Base-by-base conservation (phyloP, 2,888 invertebrate species). In the Torymus tubicola region DNA sequence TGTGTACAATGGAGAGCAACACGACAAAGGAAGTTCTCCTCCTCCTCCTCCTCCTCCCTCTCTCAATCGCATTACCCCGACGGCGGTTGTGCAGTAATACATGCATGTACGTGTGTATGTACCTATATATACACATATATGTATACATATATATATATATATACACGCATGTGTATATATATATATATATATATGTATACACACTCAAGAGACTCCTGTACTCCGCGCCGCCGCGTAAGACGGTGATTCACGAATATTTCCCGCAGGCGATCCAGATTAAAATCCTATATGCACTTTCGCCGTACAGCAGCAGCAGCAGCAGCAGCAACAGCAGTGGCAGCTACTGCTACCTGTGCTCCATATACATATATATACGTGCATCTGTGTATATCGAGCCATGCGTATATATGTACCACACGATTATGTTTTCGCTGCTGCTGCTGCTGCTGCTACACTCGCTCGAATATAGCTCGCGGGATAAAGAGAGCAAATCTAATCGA, bases 251-350 rank as follows among this genome's bases (percentile, higher is more conserved):
- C 70, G 64, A 70, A 71, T 67, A 63, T 52, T 65, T 55, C 60
- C 75, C 70, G 24, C 24, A 50, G 61, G 75, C 70, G 71, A 75
- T 75, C 12, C 60, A 55, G 74, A 80, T 80, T 80, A 75, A 70
- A 70, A 80, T 74, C 74, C 69, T 50, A 61, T 63, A 12, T 57
- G 50, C 63, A 74, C 69, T 79, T 68, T 69, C 64, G 74, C 31
- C 31, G 31, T 31, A 8, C 4, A 31, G 31, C 31, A 31, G 31
- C 8, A 8, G 31, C 31, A 31, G 31, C 31, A 5, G 8, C n/a
- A n/a, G n/a, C n/a, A n/a, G n/a, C n/a, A n/a, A n/a, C n/a, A n/a
- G n/a, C n/a, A n/a, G n/a, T n/a, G n/a, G n/a, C n/a, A n/a, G n/a
- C n/a, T 31, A 31, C 24, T 31, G 3, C 73, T 63, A 69, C 65